Percentiles rank a stretch among this genome's conserved stretches.
Conservation (phyloP, 1,140 invertebrate species). For the Apis cerana region DNA sequence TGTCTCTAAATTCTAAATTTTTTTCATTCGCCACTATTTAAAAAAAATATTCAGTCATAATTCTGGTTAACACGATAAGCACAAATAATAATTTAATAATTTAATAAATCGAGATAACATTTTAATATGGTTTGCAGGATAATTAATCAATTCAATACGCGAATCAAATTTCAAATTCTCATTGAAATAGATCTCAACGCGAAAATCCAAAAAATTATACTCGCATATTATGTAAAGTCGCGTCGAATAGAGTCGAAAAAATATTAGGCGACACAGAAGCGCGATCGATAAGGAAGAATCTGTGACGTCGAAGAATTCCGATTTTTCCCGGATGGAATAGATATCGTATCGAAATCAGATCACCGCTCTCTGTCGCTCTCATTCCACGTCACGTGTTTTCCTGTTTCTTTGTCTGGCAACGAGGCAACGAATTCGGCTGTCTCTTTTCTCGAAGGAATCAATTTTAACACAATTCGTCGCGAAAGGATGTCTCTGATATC, state of each 20-base stretch:
- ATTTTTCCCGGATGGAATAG: conserved; percentile 45
- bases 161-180: no score
- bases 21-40: no score
- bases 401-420: neutral
- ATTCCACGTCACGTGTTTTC: conserved; percentile 10
- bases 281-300: neutral
- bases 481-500: neutral
- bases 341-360: conserved; percentile 58
- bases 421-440: neutral
- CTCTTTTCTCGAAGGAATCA: conserved; percentile 2
- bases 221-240: neutral
- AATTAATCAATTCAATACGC: no score
- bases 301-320: neutral
- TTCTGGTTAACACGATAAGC: no score
- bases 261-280: neutral
- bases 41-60: no score
- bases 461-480: conserved; percentile 5
- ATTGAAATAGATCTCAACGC: no score
- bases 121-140: no score
- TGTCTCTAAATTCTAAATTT: no score
- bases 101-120: no score
- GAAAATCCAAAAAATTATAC: neutral
- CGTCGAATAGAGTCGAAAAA: neutral
- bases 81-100: no score
- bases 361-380: conserved; percentile 26